A percentile compares a stretch with the other conserved stretches of the same genome.
Evolutionary conservation across 2,888 invertebrate genomes (phyloP).

Genomic region (Ephialtes manifestator): DNA sequence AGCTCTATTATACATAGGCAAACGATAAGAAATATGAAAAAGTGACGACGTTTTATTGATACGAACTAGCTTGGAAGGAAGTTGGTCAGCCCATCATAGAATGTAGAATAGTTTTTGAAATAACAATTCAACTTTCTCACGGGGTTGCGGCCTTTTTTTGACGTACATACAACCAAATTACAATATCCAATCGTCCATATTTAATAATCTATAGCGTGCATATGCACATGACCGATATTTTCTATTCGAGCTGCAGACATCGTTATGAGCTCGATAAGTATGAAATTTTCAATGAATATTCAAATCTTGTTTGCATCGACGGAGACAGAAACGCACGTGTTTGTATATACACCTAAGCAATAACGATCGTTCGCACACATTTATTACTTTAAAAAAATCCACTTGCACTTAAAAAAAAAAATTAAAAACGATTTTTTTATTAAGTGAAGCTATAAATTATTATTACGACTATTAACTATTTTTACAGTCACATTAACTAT

Average conservation of each 20-base stretch:
- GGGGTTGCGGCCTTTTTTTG: conserved; percentile 77
- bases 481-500: too few species aligned
- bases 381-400: too few species aligned
- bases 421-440: too few species aligned
- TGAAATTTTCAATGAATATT: conserved; percentile 53
- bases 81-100: conserved; percentile 78
- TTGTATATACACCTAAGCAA: background rate
- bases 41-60: conserved; percentile 64
- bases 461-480: too few species aligned
- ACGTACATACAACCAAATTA: conserved; percentile 56
- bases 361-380: background rate
- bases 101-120: conserved; percentile 76
- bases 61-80: conserved; percentile 75
- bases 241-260: too few species aligned
- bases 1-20: background rate
- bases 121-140: conserved; percentile 81
- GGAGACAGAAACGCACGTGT: background rate
- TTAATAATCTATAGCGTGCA: conserved; percentile 69
- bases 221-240: too few species aligned
- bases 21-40: conserved; percentile 69
- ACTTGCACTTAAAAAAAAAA: too few species aligned
- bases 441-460: too few species aligned
- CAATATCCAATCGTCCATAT: conserved; percentile 60
- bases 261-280: conserved; percentile 2
- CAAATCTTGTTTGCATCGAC: conserved; percentile 33